Percentiles rank a stretch among this genome's conserved stretches.
These are phyloP conservation scores for Siderastrea radians DNA, from an alignment of 92 coral and sea anemone genomes.

Conservation along the genomic window DNA sequence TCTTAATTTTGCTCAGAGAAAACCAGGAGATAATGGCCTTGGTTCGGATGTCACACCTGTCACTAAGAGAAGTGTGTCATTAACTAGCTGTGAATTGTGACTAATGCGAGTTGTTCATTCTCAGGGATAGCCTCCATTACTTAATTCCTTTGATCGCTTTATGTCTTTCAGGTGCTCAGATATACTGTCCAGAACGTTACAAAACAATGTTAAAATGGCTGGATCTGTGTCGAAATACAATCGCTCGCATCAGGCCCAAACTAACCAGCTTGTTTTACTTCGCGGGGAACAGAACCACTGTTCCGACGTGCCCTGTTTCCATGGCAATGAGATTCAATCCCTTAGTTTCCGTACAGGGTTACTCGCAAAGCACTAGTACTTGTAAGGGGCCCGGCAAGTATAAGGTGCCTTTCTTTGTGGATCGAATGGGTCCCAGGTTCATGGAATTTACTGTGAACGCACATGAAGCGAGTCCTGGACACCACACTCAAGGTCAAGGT, in stretches of 20 bases:
- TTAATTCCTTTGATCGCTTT: neutral
- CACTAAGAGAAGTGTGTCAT: too few relatives aligned
- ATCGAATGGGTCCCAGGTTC: slow-evolving; percentile 76
- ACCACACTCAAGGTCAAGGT: slow-evolving; percentile 73
- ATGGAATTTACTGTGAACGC: slow-evolving; percentile 66
- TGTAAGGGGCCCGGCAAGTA: slow-evolving; percentile 42
- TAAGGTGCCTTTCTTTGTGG: slow-evolving; percentile 74
- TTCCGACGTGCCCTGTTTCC: slow-evolving; percentile 55
- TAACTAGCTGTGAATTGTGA: too few relatives aligned
- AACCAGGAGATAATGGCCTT: too few relatives aligned
- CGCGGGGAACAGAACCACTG: slow-evolving; percentile 59
- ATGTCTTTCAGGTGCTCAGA: slow-evolving; percentile 44
- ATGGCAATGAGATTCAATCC: slow-evolving; percentile 57
- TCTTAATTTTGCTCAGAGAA: too few relatives aligned
- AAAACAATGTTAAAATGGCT: slow-evolving; percentile 67
- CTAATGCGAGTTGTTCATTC: too few relatives aligned
- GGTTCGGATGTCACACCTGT: too few relatives aligned
- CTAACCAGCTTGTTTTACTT: slow-evolving; percentile 40
- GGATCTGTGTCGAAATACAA: slow-evolving; percentile 45
- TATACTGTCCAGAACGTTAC: slow-evolving; percentile 62
- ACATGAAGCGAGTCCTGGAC: slow-evolving; percentile 84
- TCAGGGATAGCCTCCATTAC: too few relatives aligned
- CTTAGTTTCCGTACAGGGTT: slow-evolving; percentile 46
- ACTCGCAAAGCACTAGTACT: slow-evolving; percentile 40
- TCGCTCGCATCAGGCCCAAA: slow-evolving; percentile 36